Evolutionary conservation across 2,888 invertebrate genomes (phyloP).

Genomic region (Eumerus sabulonum): DNA sequence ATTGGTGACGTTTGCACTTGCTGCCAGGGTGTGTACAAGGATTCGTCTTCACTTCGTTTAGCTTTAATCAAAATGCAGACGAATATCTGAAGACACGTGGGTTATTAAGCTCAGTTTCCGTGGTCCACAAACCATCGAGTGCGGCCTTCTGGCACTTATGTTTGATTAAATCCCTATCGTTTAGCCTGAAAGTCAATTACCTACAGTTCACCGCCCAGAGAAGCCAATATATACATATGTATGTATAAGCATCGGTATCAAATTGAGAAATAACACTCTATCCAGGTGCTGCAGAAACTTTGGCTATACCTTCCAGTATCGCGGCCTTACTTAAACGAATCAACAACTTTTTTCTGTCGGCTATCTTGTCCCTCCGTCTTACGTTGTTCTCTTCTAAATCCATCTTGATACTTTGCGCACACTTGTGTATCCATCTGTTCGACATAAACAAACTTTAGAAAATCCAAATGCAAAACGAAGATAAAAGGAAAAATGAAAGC

Average conservation of each 20-base stretch:
- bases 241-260: too few species aligned
- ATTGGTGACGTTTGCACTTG: too few species aligned
- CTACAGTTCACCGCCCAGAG: too few species aligned
- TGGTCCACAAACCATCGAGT: too few species aligned
- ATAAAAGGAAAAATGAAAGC: conserved; percentile 11
- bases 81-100: too few species aligned
- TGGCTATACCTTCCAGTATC: conserved; percentile 1
- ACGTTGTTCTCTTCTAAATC: conserved; percentile 26
- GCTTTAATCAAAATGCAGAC: too few species aligned
- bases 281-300: conserved; percentile 57
- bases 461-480: conserved; percentile 1
- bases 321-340: conserved; percentile 53
- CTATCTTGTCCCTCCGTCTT: not conserved
- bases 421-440: conserved; percentile 31
- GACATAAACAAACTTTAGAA: conserved; percentile 14
- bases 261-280: conserved; percentile 60
- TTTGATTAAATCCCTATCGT: too few species aligned
- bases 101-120: too few species aligned
- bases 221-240: too few species aligned
- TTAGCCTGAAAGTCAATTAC: not conserved
- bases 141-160: too few species aligned
- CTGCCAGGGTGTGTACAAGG: too few species aligned
- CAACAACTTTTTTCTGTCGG: conserved; percentile 52
- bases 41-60: too few species aligned
- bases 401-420: conserved; percentile 61